phyloP scores from a whole-genome alignment of 2,888 invertebrate species.

The Siphonodentalium dalli region DNA sequence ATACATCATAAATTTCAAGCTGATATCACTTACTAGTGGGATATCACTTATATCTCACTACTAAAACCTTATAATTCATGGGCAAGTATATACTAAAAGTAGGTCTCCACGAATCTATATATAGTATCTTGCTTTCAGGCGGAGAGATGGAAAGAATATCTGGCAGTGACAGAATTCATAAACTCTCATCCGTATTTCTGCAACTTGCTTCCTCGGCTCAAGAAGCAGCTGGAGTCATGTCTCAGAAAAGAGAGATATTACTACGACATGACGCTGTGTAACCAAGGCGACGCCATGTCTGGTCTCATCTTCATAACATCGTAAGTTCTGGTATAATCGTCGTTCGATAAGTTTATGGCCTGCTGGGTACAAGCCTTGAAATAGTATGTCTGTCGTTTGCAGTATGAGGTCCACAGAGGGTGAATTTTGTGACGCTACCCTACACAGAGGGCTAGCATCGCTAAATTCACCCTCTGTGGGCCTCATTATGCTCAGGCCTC shows the following conservation, averaged over 20 bases:
- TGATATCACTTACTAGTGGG: neutral
- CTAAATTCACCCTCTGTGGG: too few species aligned
- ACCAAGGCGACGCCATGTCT: conserved; percentile 52
- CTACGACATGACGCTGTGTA: conserved; percentile 49
- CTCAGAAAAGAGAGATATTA: conserved; percentile 50
- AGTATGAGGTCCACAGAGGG: too few species aligned
- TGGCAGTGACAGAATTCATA: conserved; percentile 49
- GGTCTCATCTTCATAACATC: conserved; percentile 54
- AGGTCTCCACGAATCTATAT: neutral
- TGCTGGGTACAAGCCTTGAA: too few species aligned
- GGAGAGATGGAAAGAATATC: conserved; percentile 52
- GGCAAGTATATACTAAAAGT: neutral
- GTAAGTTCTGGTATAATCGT: too few species aligned
- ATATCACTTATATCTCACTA: neutral
- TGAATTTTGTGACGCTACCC: too few species aligned
- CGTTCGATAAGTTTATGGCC: too few species aligned
- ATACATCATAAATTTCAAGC: too few species aligned
- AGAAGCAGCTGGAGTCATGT: conserved; percentile 56
- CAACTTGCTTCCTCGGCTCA: conserved; percentile 47
- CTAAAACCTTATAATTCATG: neutral
- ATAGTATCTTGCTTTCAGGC: conserved; percentile 31
- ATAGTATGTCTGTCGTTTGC: too few species aligned
- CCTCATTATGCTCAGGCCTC: too few species aligned
- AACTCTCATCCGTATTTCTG: conserved; percentile 54
- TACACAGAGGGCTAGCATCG: too few species aligned